Conservation (phyloP, 2,888 invertebrate species). For the Agrilus biguttatus region DNA sequence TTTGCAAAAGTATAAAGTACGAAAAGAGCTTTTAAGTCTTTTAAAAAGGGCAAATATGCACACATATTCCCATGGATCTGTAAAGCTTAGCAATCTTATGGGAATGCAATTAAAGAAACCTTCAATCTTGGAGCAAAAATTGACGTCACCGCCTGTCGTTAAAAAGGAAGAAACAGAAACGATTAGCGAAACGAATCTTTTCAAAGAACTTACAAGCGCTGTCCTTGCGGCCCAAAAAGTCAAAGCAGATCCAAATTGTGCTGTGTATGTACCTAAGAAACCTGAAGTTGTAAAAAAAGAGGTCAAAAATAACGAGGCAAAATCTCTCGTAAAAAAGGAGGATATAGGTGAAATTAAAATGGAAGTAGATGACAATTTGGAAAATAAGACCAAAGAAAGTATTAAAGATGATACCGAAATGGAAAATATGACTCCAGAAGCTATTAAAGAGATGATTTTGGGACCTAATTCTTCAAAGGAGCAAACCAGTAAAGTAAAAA, state of each 20-base stretch:
- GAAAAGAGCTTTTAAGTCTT: slow-evolving; percentile 49
- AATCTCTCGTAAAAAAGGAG: not conserved
- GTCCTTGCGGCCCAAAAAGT: slow-evolving; percentile 47
- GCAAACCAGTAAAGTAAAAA: slow-evolving; percentile 7
- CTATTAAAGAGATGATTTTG: slow-evolving; percentile 26
- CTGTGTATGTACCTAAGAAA: slow-evolving; percentile 21
- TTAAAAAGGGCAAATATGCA: slow-evolving; percentile 47
- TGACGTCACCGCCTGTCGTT: slow-evolving; percentile 31
- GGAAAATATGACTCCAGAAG: slow-evolving; percentile 23
- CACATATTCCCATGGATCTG: slow-evolving; percentile 34
- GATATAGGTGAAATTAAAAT: not conserved
- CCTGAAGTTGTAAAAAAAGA: slow-evolving; percentile 8
- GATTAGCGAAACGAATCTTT: slow-evolving; percentile 37
- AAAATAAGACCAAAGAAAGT: slow-evolving; percentile 23
- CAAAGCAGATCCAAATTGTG: slow-evolving; percentile 34
- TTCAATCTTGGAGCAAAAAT: slow-evolving; percentile 56
- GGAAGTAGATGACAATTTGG: slow-evolving; percentile 6
- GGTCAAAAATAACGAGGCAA: no score
- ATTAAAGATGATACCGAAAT: slow-evolving; percentile 26
- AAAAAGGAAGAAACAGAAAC: slow-evolving; percentile 13
- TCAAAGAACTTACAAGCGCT: slow-evolving; percentile 45
- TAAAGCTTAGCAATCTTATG: slow-evolving; percentile 28
- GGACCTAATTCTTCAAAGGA: slow-evolving; percentile 8
- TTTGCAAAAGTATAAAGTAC: slow-evolving; percentile 53
- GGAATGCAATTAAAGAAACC: slow-evolving; percentile 33